These are phyloP conservation scores for Heliconius eleuchia DNA, from an alignment of 1,140 invertebrate genomes.

Conservation along the genomic window DNA sequence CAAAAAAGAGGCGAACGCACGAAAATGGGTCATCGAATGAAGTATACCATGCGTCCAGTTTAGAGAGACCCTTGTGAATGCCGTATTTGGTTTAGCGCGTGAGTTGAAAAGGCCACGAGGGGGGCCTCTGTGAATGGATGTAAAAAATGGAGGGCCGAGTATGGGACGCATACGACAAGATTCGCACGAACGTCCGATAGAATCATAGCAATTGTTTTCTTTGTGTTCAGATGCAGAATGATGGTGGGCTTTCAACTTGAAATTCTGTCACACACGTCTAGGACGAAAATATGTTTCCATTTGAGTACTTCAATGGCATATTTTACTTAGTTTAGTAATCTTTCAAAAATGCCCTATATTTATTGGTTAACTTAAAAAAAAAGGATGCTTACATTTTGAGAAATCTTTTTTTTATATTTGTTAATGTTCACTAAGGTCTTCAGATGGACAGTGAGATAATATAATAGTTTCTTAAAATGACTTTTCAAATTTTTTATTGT, in stretches of 20 bases:
- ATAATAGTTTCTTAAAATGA: too few species aligned
- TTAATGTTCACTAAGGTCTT: too few species aligned
- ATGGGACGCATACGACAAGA: slow-evolving; percentile 53
- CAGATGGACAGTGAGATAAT: too few species aligned
- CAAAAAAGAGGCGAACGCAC: slow-evolving; percentile 57
- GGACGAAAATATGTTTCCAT: slow-evolving; percentile 1
- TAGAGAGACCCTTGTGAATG: slow-evolving; percentile 43
- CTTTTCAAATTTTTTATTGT: too few species aligned
- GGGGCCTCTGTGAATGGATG: slow-evolving; percentile 43
- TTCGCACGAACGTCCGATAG: slow-evolving; percentile 44
- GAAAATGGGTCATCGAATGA: slow-evolving; percentile 71
- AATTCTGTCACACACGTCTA: slow-evolving; percentile 21
- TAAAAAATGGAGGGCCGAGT: slow-evolving; percentile 28
- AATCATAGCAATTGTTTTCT: slow-evolving; percentile 54
- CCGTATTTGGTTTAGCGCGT: slow-evolving; percentile 34
- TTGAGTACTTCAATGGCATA: neutral
- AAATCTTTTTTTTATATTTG: too few species aligned
- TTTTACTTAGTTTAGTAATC: too few species aligned
- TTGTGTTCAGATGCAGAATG: slow-evolving; percentile 46
- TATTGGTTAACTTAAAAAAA: too few species aligned
- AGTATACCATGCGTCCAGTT: slow-evolving; percentile 55
- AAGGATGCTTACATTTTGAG: too few species aligned
- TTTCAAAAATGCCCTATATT: too few species aligned
- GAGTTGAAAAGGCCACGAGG: slow-evolving; percentile 36
- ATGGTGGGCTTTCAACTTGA: slow-evolving; percentile 28